These are phyloP conservation scores for Baryphthengus martii DNA, from an alignment of 2,113 vertebrate genomes.

Conservation along the genomic window DNA sequence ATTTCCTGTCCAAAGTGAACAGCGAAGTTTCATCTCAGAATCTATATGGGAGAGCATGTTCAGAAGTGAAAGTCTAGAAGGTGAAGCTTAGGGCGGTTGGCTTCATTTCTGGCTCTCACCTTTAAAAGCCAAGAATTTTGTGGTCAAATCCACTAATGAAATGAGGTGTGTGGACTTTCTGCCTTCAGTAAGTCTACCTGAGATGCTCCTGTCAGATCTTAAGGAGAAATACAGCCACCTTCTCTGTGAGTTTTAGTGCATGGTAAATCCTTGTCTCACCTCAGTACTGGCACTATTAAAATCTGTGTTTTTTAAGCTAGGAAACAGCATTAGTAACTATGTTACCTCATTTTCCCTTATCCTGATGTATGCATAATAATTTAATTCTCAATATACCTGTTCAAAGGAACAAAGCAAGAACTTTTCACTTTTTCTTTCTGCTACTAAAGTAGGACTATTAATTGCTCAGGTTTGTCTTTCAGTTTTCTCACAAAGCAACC, in stretches of 20 bases:
- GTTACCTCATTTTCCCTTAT: background rate
- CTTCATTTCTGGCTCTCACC: background rate
- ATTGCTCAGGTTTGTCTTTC: constrained; percentile 41
- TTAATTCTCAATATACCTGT: background rate
- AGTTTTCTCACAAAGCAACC: constrained; percentile 26
- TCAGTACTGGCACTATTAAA: background rate
- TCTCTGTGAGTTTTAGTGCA: background rate
- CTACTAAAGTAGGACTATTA: background rate
- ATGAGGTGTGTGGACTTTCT: background rate
- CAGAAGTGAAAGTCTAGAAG: background rate
- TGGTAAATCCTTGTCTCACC: background rate
- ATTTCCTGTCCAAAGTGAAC: background rate
- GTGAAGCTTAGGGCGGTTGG: background rate
- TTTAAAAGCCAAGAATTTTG: background rate
- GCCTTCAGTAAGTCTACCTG: background rate
- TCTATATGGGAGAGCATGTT: background rate
- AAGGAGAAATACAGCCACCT: background rate
- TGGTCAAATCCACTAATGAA: background rate
- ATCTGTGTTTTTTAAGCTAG: background rate
- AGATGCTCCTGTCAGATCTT: background rate
- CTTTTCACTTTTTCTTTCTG: background rate
- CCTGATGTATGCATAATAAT: background rate
- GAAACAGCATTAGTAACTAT: background rate
- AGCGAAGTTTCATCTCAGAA: background rate
- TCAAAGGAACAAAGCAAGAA: constrained; percentile 12